Base-by-base conservation (phyloP, 2,888 invertebrate species). In the Leptopilina myrica region DNA sequence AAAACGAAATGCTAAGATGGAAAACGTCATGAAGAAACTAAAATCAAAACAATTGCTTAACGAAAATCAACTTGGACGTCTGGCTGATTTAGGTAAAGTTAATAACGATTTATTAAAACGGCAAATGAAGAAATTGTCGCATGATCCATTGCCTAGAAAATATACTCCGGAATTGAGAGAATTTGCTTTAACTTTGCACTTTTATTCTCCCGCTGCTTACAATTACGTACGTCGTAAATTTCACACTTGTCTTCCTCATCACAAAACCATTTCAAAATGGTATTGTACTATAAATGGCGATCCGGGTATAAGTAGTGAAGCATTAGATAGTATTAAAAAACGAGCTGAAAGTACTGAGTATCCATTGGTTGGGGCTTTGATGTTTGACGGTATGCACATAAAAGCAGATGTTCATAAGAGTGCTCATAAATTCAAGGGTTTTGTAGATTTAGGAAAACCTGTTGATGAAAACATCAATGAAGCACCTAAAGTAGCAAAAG, bases 341-440 rank as follows among this genome's bases (percentile, higher is more conserved):
- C 83, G 84, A 62, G 76, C 53, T 8, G n/a, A 80, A 26, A 20
- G 33, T 77, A 73, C 77, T 53, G 66, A 79, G 40, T 69, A 84
- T 62, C 80, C 77, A 66, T 67, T 86, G 26, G 40, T 83, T 76
- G 86, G 86, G 76, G 66, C 79, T 40, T 76, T 88, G 14, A 78
- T 87, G 43, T 78, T 85, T 26, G 85, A 88, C 79, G 86, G 88
- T 83, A 87, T 89, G 84, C 77, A 86, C 8, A 85, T 87, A 43
- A 78, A 85, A 7, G 79, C 81, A 77, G 82, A 86, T 79, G 80
- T 84, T 15, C 82, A 85, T 73, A 84, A 78, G 64, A 79, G 81
- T 79, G 83, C 59, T 59, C 15, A 59, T n/a, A 59, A 59, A 59
- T 59, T 59, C 59, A 59, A n/a, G 59, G 59, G 59, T n/a, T n/a